Conservation (phyloP, 2,888 invertebrate species). For the Aphodius granarius region DNA sequence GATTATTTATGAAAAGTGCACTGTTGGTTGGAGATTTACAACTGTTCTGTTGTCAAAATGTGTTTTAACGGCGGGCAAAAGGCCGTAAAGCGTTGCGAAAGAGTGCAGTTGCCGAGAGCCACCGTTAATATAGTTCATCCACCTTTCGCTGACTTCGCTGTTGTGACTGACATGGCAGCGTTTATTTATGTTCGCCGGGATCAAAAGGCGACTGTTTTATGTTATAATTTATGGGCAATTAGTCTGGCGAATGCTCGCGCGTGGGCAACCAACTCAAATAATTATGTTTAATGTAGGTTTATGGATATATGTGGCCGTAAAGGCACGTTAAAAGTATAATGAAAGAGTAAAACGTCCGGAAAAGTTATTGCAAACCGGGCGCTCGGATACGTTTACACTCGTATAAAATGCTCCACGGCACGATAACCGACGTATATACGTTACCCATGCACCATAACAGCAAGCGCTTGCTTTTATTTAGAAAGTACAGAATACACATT, state of each 20-base stretch:
- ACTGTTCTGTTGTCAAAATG: constrained; percentile 45
- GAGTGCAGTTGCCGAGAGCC: constrained; percentile 19
- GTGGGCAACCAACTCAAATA: constrained; percentile 45
- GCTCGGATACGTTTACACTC: neutral
- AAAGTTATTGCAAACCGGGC: neutral
- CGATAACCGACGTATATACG: neutral
- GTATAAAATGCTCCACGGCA: neutral
- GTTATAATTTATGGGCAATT: constrained; percentile 52
- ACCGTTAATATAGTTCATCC: constrained; percentile 41
- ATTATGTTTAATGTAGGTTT: constrained; percentile 47
- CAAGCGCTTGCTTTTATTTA: constrained; percentile 12
- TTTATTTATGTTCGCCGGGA: constrained; percentile 50
- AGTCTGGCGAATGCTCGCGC: constrained; percentile 43
- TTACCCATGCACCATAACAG: neutral
- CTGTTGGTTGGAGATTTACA: constrained; percentile 45
- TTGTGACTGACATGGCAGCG: constrained; percentile 47
- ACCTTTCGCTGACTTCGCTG: constrained; percentile 40
- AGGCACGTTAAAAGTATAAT: neutral
- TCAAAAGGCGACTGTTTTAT: constrained; percentile 50
- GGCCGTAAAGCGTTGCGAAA: constrained; percentile 46
- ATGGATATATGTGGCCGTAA: constrained; percentile 18
- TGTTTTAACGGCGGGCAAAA: constrained; percentile 42
- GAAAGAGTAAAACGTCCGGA: neutral
- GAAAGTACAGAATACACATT: constrained; percentile 15
- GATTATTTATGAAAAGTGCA: constrained; percentile 47